Evolutionary conservation across 2,888 invertebrate genomes (phyloP).

Genomic region (Tetranychus truncatus): DNA sequence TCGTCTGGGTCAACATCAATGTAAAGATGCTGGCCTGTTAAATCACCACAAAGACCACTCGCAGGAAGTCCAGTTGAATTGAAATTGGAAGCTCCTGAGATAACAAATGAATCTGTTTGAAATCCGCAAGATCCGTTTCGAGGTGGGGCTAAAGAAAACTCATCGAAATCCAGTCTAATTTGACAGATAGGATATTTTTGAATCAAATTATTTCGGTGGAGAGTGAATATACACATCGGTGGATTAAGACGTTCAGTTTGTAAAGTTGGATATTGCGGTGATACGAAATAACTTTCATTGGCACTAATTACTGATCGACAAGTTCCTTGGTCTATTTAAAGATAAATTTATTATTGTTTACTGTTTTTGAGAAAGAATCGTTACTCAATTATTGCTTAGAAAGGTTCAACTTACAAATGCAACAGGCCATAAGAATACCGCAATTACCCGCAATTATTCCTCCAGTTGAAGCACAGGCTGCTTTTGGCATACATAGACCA

Average conservation of each 20-base stretch:
- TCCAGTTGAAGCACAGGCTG: constrained; percentile 22
- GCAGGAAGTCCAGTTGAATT: constrained; percentile 24
- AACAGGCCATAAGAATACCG: constrained; percentile 21
- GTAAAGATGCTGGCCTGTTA: constrained; percentile 50
- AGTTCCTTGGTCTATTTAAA: constrained; percentile 21
- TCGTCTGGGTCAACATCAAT: constrained; percentile 23
- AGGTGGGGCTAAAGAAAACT: constrained; percentile 38
- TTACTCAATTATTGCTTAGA: background rate
- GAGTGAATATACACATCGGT: constrained; percentile 23
- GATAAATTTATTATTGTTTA: background rate
- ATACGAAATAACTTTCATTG: constrained; percentile 24
- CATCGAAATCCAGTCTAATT: constrained; percentile 53
- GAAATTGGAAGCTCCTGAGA: constrained; percentile 22
- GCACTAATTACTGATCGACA: constrained; percentile 21
- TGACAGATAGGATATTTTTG: constrained; percentile 44
- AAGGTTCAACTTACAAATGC: constrained; percentile 20
- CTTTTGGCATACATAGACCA: constrained; percentile 21
- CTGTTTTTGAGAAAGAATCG: background rate
- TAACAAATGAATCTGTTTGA: constrained; percentile 53
- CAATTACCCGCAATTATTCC: constrained; percentile 22
- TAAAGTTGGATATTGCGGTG: constrained; percentile 21
- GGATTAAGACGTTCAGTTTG: constrained; percentile 22
- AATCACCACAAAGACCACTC: constrained; percentile 56
- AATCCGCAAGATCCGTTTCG: constrained; percentile 46
- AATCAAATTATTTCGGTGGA: constrained; percentile 20